Evolutionary conservation across 2,113 vertebrate genomes (phyloP).

Genomic region (Silurus asotus): DNA sequence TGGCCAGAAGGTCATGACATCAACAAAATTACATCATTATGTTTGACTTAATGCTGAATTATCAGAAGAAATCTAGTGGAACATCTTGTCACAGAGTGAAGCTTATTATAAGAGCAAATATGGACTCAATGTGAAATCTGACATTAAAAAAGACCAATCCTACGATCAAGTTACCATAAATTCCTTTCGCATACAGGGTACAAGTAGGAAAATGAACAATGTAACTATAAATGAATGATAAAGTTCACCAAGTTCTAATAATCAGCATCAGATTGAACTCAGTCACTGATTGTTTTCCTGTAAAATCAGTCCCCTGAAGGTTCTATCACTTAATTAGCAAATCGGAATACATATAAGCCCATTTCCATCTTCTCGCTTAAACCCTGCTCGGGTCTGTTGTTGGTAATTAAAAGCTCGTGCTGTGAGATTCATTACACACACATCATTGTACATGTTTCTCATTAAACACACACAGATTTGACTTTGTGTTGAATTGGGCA

Average conservation of each 20-base stretch:
- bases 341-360: neutral
- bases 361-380: neutral
- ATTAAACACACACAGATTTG: constrained; percentile 19
- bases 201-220: no score
- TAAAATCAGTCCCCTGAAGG: neutral
- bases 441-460: neutral
- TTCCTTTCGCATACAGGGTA: no score
- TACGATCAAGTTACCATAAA: no score
- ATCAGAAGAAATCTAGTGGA: no score
- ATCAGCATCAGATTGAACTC: neutral
- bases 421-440: neutral
- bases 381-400: neutral
- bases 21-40: no score
- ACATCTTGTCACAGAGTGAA: no score
- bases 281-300: neutral
- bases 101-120: no score
- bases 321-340: neutral
- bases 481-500: constrained; percentile 48
- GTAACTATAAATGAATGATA: no score
- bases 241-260: neutral
- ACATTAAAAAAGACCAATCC: no score
- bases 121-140: no score
- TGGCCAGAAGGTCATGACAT: no score
- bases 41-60: no score
- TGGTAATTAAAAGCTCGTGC: neutral